Percentiles rank a stretch among this genome's conserved stretches.
These are phyloP conservation scores for Prionailurus viverrinus DNA, from an alignment of 2,113 vertebrate species.

Conservation along the genomic window DNA sequence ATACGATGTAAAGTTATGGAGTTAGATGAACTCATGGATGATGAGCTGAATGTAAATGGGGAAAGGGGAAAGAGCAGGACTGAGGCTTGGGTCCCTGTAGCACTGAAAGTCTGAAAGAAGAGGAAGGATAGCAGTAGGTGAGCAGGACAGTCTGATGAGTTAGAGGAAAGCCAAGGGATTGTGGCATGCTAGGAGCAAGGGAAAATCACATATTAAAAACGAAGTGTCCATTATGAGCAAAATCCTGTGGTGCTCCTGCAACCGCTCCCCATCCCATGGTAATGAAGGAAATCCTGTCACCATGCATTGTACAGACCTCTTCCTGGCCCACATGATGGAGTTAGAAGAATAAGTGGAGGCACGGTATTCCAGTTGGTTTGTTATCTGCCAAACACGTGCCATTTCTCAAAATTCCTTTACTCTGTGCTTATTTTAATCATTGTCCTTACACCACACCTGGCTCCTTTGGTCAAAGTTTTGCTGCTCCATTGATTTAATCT, in stretches of 20 bases:
- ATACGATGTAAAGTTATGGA: neutral
- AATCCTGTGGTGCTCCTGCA: neutral
- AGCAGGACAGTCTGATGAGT: neutral
- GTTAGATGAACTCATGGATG: neutral
- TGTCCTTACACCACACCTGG: neutral
- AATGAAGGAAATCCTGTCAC: neutral
- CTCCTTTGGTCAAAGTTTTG: neutral
- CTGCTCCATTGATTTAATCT: neutral
- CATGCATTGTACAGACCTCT: neutral
- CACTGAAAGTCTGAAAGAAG: neutral
- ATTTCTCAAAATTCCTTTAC: neutral
- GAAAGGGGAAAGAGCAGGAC: rapidly evolving
- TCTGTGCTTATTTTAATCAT: neutral
- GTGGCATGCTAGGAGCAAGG: neutral
- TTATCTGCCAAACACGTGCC: neutral
- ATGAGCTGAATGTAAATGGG: neutral
- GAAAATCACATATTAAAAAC: neutral
- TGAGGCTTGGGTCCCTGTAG: neutral
- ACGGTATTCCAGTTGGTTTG: neutral
- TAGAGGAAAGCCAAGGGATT: neutral
- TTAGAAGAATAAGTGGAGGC: neutral
- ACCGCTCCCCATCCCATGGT: no score
- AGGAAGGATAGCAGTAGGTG: neutral
- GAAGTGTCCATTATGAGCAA: neutral
- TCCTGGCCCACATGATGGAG: neutral